Conservation (phyloP, 2,888 invertebrate genomes). For the Rhagophthalmus giganteus region DNA sequence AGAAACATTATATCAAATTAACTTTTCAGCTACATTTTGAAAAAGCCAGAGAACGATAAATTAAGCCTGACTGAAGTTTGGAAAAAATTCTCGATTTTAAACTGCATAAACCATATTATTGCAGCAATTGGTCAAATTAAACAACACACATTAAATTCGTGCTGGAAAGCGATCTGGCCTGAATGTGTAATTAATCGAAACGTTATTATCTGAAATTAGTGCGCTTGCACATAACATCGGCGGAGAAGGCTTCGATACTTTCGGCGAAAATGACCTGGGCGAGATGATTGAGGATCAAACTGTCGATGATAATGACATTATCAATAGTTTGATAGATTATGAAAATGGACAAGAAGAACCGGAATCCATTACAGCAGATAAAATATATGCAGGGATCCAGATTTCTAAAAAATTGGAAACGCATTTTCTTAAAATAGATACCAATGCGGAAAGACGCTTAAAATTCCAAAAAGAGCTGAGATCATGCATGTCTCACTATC, state of each 20-base stretch:
- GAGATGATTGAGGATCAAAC: background rate
- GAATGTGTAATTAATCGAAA: background rate
- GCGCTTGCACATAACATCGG: background rate
- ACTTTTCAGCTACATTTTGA: no score
- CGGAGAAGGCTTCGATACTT: background rate
- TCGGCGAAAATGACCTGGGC: background rate
- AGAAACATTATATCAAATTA: no score
- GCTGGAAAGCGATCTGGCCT: background rate
- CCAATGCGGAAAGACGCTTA: background rate
- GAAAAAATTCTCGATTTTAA: no score
- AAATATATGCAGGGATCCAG: background rate
- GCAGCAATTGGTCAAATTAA: no score
- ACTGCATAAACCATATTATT: no score
- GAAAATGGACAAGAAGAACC: background rate
- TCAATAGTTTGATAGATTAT: background rate
- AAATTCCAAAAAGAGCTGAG: no score
- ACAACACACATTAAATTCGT: no score
- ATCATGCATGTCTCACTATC: no score
- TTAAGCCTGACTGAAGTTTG: no score
- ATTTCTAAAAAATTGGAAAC: background rate
- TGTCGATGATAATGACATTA: background rate
- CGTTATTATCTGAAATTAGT: background rate
- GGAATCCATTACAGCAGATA: background rate
- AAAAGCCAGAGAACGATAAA: no score
- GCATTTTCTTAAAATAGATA: background rate